These are phyloP conservation scores for Phrynosoma blainvillii DNA, from an alignment of 2,113 vertebrate genomes.

Conservation along the genomic window DNA sequence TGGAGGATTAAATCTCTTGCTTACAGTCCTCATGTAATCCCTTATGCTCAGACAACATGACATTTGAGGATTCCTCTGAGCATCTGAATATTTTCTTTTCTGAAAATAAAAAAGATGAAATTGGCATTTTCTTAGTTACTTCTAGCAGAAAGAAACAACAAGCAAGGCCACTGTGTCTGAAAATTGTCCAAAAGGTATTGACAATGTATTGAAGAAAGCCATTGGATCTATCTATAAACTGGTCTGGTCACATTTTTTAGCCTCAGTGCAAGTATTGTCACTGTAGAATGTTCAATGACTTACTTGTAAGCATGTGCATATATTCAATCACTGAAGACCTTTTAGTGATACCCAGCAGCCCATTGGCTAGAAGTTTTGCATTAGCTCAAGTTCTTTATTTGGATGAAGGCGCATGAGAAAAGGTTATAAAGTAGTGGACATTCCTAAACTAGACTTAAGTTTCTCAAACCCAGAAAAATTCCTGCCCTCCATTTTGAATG, in stretches of 20 bases:
- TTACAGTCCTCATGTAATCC: no score
- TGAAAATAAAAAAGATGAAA: not conserved
- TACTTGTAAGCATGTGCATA: not conserved
- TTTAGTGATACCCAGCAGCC: not conserved
- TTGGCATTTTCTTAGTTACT: not conserved
- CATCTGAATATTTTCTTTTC: no score
- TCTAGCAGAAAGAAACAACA: not conserved
- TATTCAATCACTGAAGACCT: not conserved
- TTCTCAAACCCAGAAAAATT: not conserved
- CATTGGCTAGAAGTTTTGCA: not conserved
- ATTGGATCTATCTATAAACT: not conserved
- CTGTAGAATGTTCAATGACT: not conserved
- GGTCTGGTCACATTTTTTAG: not conserved
- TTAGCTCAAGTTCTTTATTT: not conserved
- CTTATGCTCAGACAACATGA: no score
- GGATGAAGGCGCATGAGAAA: conserved; percentile 2
- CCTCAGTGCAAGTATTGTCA: not conserved
- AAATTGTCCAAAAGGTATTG: not conserved
- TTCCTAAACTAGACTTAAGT: conserved; percentile 6
- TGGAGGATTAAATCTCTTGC: no score
- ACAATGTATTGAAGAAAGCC: not conserved
- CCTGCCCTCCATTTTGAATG: not conserved
- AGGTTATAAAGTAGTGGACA: conserved; percentile 11
- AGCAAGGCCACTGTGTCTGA: not conserved
- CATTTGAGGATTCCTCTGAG: no score